These are phyloP conservation scores for Rhadina sibilatrix DNA, from an alignment of 2,113 vertebrate species.

Conservation along the genomic window DNA sequence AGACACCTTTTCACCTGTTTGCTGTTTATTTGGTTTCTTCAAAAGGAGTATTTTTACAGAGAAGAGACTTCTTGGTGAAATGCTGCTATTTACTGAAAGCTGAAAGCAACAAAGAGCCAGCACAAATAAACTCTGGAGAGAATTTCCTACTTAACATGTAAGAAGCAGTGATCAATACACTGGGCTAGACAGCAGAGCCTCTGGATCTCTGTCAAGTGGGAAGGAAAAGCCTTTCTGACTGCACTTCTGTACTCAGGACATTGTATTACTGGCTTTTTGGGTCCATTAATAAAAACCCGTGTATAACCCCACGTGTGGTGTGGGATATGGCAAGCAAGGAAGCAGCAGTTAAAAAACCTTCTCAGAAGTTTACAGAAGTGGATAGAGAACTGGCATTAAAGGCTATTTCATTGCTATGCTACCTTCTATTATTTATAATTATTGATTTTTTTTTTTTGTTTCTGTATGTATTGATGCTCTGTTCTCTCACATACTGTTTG, in stretches of 20 bases:
- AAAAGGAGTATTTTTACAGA: not conserved
- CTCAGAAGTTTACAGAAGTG: not conserved
- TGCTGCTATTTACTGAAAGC: not conserved
- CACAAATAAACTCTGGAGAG: not conserved
- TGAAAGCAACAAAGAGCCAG: not conserved
- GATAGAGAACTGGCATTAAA: not conserved
- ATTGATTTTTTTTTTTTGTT: not conserved
- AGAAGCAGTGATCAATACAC: not conserved
- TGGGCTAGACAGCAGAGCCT: not conserved
- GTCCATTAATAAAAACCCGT: not conserved
- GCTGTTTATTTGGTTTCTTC: not conserved
- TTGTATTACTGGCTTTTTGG: not conserved
- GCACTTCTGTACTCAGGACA: not conserved
- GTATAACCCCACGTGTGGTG: fast-evolving
- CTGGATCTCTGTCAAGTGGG: not conserved
- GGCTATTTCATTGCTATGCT: not conserved
- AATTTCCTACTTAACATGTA: not conserved
- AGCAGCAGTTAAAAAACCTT: not conserved
- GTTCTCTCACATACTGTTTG: not conserved
- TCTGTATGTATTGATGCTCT: not conserved
- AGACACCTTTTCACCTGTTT: not conserved
- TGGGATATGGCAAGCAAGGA: not conserved
- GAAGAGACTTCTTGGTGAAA: not conserved
- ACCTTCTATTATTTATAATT: not conserved
- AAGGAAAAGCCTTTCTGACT: not conserved